Evolutionary conservation across 1,140 invertebrate genomes (phyloP).

Genomic region (Platyura marginata): DNA sequence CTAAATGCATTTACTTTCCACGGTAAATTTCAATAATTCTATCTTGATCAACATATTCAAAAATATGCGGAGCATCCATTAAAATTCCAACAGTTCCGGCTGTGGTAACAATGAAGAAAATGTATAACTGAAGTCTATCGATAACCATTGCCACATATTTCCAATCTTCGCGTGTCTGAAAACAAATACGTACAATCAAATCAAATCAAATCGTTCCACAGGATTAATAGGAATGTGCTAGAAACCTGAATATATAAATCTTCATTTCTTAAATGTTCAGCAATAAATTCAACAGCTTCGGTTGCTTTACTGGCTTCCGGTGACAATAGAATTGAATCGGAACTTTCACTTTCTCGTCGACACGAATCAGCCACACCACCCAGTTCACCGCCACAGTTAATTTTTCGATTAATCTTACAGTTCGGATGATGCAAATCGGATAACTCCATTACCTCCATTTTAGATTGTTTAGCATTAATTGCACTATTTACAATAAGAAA

Average conservation of each 20-base stretch:
- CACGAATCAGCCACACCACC: slow-evolving; percentile 37
- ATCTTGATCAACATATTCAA: slow-evolving; percentile 96
- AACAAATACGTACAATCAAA: slow-evolving; percentile 5
- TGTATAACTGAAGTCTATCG: slow-evolving; percentile 88
- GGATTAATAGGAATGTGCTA: neutral
- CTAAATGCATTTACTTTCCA: slow-evolving; percentile 51
- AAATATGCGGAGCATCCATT: slow-evolving; percentile 98
- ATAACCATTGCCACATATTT: slow-evolving; percentile 99
- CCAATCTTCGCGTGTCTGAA: slow-evolving; percentile 95
- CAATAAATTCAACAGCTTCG: slow-evolving; percentile 94
- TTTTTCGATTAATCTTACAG: slow-evolving; percentile 82
- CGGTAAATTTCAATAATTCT: slow-evolving; percentile 88
- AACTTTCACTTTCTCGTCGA: slow-evolving; percentile 73
- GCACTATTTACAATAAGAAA: slow-evolving; percentile 18
- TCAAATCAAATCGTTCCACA: neutral
- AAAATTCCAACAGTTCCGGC: slow-evolving; percentile 75
- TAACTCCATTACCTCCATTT: slow-evolving; percentile 84
- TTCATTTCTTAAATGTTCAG: slow-evolving; percentile 91
- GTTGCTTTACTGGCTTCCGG: slow-evolving; percentile 89
- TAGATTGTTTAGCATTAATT: slow-evolving; percentile 42
- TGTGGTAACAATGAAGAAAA: slow-evolving; percentile 96
- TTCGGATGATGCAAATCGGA: slow-evolving; percentile 90
- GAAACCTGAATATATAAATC: slow-evolving; percentile 91
- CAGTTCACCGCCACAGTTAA: slow-evolving; percentile 45
- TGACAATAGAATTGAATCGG: slow-evolving; percentile 72